Conservation (phyloP, 2,888 invertebrate species). For the Hydropsyche betteni region DNA sequence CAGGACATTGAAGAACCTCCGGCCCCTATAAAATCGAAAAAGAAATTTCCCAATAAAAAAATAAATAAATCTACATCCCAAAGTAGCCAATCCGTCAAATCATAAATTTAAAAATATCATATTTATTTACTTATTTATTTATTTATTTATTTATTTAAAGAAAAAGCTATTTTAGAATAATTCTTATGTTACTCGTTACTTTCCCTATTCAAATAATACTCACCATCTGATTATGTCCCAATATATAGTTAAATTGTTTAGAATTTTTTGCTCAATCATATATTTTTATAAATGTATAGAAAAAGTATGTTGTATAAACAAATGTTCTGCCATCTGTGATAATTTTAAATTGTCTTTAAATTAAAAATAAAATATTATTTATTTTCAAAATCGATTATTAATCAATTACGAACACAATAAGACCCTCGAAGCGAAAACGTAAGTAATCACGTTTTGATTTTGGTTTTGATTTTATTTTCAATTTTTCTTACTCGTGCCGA, state of each 20-base stretch:
- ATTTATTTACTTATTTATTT: conserved; percentile 2
- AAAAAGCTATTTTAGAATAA: neutral
- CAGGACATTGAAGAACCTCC: conserved; percentile 67
- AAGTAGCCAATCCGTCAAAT: conserved; percentile 33
- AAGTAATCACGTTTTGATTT: conserved; percentile 4
- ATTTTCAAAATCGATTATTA: conserved; percentile 41
- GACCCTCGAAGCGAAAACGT: neutral
- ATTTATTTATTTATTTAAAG: neutral
- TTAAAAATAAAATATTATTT: conserved; percentile 44
- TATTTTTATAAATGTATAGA: conserved; percentile 33
- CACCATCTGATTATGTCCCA: neutral
- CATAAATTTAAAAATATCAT: conserved; percentile 15
- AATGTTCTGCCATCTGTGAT: conserved; percentile 52
- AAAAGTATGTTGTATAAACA: conserved; percentile 5
- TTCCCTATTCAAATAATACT: neutral
- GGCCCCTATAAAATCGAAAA: conserved; percentile 65
- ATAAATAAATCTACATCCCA: conserved; percentile 47
- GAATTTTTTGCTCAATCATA: conserved; percentile 46
- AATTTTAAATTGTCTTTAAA: conserved; percentile 51
- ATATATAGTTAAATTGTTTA: conserved; percentile 29
- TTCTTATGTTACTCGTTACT: conserved; percentile 18
- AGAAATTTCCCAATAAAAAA: conserved; percentile 48
- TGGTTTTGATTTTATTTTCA: neutral
- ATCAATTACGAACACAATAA: neutral
- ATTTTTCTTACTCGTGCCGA: neutral